Percentiles rank a stretch among this genome's conserved stretches.
These are phyloP conservation scores for Brachirus orientalis DNA, from an alignment of 2,113 vertebrate species.

Conservation along the genomic window DNA sequence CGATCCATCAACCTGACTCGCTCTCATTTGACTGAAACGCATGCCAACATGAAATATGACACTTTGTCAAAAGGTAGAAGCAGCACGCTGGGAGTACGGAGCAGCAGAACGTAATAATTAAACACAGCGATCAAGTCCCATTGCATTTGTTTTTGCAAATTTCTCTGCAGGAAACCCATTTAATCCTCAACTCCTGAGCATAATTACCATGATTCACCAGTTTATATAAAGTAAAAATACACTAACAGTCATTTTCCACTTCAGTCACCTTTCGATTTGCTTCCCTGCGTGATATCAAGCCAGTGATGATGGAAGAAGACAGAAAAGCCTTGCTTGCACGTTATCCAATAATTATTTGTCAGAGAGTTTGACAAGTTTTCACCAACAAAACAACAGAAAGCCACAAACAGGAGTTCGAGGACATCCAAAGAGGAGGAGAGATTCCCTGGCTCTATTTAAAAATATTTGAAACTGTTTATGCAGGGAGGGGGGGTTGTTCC, in stretches of 20 bases:
- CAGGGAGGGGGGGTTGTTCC: conserved; percentile 8
- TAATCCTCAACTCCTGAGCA: conserved; percentile 41
- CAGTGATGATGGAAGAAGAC: conserved; percentile 33
- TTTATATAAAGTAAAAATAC: conserved; percentile 52
- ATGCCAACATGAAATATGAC: conserved; percentile 71
- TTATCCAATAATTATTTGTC: conserved; percentile 44
- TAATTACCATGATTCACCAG: conserved; percentile 62
- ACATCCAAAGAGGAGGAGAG: conserved; percentile 1
- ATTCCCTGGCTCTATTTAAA: conserved; percentile 33
- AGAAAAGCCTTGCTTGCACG: conserved; percentile 34
- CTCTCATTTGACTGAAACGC: conserved; percentile 76
- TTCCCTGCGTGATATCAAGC: conserved; percentile 57
- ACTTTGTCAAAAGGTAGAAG: conserved; percentile 64
- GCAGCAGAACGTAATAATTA: conserved; percentile 71
- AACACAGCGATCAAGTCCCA: conserved; percentile 54
- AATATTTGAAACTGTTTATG: conserved; percentile 30
- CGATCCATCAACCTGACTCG: conserved; percentile 69
- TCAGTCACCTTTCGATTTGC: conserved; percentile 71
- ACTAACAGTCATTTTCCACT: conserved; percentile 69
- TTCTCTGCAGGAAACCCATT: conserved; percentile 47
- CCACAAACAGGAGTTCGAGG: conserved; percentile 21
- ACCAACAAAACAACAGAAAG: conserved; percentile 28
- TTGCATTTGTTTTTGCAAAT: conserved; percentile 61
- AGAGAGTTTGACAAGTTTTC: conserved; percentile 38
- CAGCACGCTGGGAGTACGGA: conserved; percentile 11